These are phyloP conservation scores for Corythornis madagascariensis DNA, from an alignment of 2,113 vertebrate genomes.

Conservation along the genomic window DNA sequence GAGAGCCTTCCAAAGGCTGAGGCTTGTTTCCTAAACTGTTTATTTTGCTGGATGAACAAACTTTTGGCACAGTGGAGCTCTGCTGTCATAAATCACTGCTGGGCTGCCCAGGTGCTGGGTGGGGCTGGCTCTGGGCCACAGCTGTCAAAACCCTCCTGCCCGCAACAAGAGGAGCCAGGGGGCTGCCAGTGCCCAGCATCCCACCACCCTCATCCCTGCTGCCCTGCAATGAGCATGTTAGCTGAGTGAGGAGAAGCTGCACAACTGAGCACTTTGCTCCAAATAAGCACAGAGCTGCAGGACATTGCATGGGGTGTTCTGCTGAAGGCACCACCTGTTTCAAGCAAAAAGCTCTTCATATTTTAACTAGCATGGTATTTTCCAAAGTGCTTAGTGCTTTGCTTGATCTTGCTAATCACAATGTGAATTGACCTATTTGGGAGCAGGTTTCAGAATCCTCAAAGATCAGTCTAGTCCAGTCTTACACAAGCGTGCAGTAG, in stretches of 20 bases:
- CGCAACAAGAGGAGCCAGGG: not conserved
- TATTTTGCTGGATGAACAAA: conserved; percentile 4
- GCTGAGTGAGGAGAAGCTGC: not conserved
- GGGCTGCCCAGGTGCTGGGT: not conserved
- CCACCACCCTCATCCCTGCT: not conserved
- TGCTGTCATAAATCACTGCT: not conserved
- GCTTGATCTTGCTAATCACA: not conserved
- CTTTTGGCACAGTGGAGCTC: not conserved
- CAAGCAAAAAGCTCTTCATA: not conserved
- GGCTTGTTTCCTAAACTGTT: not conserved
- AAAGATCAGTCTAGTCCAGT: not conserved
- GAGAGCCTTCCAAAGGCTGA: not conserved
- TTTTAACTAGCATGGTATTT: not conserved
- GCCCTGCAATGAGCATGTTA: not conserved
- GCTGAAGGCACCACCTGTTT: not conserved
- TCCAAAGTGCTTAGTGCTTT: not conserved
- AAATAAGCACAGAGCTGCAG: not conserved
- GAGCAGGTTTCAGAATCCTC: not conserved
- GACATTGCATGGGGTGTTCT: not conserved
- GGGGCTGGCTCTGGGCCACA: not conserved
- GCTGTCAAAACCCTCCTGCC: not conserved
- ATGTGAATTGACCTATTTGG: not conserved
- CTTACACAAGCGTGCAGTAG: not conserved
- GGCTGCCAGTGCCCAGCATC: not conserved
- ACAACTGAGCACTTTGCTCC: not conserved